Evolutionary conservation across 1,140 invertebrate genomes (phyloP).

Genomic region (Macrotrachela quadricornifera): DNA sequence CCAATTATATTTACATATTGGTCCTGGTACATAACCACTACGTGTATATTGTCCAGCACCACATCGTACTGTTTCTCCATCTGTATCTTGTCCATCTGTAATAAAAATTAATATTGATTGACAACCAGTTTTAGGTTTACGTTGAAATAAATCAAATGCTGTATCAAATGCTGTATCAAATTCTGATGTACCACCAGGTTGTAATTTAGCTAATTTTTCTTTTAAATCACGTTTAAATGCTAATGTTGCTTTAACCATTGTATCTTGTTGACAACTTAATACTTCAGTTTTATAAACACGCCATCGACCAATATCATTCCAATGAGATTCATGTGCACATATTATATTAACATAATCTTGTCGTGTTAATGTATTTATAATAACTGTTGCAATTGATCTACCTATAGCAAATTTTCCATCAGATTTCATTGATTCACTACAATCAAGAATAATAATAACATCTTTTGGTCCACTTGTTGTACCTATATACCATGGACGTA

Average conservation of each 20-base stretch:
- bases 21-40: constrained; percentile 32
- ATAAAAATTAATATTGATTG: constrained; percentile 30
- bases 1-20: constrained; percentile 33
- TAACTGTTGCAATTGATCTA: constrained; percentile 28
- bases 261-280: constrained; percentile 25
- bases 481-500: constrained; percentile 32
- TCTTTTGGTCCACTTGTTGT: constrained; percentile 33
- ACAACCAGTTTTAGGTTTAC: constrained; percentile 25
- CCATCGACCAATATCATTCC: constrained; percentile 24
- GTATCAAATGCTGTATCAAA: constrained; percentile 28
- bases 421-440: constrained; percentile 26
- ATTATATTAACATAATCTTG: constrained; percentile 32
- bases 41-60: constrained; percentile 32
- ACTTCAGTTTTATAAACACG: constrained; percentile 24
- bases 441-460: constrained; percentile 31
- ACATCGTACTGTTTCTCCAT: constrained; percentile 31
- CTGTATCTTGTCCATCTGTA: constrained; percentile 30
- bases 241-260: constrained; percentile 28
- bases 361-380: constrained; percentile 31
- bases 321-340: constrained; percentile 31
- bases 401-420: constrained; percentile 31
- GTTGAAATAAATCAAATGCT: constrained; percentile 24
- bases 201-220: constrained; percentile 26
- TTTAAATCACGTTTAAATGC: constrained; percentile 31
- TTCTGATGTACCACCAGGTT: constrained; percentile 29